These are phyloP conservation scores for Ochropleura leucogaster DNA, from an alignment of 2,888 invertebrate genomes.

Conservation along the genomic window DNA sequence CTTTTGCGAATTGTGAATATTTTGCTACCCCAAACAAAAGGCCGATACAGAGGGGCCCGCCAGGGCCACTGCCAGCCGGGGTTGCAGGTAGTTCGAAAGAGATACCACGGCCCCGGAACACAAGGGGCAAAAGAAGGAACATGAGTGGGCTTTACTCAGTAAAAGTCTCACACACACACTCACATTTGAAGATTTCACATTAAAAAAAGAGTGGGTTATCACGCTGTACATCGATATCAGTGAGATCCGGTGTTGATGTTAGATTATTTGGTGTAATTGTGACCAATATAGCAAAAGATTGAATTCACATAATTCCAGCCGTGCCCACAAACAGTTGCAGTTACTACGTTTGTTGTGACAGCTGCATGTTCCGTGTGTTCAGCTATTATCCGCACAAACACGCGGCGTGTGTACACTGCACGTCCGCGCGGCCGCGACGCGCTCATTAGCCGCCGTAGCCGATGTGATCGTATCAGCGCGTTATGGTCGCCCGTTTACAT, in stretches of 20 bases:
- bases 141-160: too few relatives aligned
- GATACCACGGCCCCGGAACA: too few relatives aligned
- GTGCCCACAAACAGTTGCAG: too few relatives aligned
- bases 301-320: background rate
- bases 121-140: too few relatives aligned
- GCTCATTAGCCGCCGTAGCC: slow-evolving; percentile 13
- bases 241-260: background rate
- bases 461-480: slow-evolving; percentile 2
- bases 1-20: slow-evolving; percentile 26
- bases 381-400: background rate
- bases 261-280: background rate
- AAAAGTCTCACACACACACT: too few relatives aligned
- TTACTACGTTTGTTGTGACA: background rate
- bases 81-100: too few relatives aligned
- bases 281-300: background rate
- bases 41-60: too few relatives aligned
- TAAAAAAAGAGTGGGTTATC: background rate
- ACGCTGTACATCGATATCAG: background rate
- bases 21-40: background rate
- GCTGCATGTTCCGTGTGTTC: background rate
- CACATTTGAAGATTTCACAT: too few relatives aligned
- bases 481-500: slow-evolving; percentile 22
- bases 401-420: background rate
- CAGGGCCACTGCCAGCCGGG: too few relatives aligned
- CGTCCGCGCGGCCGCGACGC: background rate